A percentile compares a stretch with the other conserved stretches of the same genome.
Evolutionary conservation across 2,113 vertebrate species (phyloP).

Genomic region (Monopterus albus): DNA sequence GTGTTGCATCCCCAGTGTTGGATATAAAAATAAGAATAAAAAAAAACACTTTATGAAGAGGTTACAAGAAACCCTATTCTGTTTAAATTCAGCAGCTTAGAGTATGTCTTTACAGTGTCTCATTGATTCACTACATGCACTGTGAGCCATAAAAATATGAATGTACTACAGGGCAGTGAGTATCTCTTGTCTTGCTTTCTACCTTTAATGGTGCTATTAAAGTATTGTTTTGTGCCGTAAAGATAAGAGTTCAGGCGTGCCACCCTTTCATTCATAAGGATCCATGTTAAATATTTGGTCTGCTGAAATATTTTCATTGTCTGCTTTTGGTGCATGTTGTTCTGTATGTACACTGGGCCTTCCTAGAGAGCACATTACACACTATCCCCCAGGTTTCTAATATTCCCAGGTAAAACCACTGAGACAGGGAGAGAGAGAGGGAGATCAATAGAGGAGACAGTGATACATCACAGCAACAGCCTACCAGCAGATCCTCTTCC

Average conservation of each 20-base stretch:
- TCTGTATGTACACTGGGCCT: neutral
- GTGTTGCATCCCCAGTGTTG: too few relatives aligned
- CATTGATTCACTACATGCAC: slow-evolving; percentile 20
- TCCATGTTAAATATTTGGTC: slow-evolving; percentile 12
- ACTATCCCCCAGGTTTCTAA: slow-evolving; percentile 33
- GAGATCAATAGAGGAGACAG: slow-evolving; percentile 59
- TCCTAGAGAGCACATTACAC: slow-evolving; percentile 1
- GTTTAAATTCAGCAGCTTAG: neutral
- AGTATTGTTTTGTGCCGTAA: neutral
- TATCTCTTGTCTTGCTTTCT: too few relatives aligned
- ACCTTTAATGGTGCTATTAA: neutral
- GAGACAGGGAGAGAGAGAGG: neutral
- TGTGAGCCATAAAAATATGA: slow-evolving; percentile 1
- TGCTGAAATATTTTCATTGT: slow-evolving; percentile 7
- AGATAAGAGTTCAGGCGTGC: neutral
- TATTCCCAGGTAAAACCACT: slow-evolving; percentile 28
- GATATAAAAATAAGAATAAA: too few relatives aligned
- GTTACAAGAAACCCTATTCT: neutral
- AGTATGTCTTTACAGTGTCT: neutral
- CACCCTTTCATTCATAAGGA: neutral
- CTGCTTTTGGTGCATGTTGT: slow-evolving; percentile 14
- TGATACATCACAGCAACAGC: slow-evolving; percentile 56
- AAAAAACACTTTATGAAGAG: slow-evolving; percentile 14
- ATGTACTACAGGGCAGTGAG: neutral
- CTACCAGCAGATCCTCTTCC: slow-evolving; percentile 24